Base-by-base conservation (phyloP, 2,113 vertebrate genomes). In the Sebastes fasciatus region DNA sequence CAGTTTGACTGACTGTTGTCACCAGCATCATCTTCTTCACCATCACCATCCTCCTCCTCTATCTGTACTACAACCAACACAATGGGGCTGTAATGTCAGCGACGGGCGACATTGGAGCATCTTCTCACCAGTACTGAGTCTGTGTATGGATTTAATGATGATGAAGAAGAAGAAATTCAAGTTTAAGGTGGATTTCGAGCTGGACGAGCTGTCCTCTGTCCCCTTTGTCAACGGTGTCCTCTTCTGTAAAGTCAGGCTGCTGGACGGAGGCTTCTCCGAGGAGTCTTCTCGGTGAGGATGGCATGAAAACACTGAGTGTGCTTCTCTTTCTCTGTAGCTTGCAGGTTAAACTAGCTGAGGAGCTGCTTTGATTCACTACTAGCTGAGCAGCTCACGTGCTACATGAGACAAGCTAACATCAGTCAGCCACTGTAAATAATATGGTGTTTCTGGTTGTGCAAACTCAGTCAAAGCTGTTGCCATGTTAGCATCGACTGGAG, bases 111-210 rank as follows among this genome's bases (percentile, higher is more conserved):
- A 42, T 11, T 16, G 0, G 66, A 86, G 74, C 86, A 71, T 78
- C 81, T 34, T 46, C 23, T 66, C 60, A 2, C 5, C 5, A 54
- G 14, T 40, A 34, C 65, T 54, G 82, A 86, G 58, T 5, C 82
- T 16, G 82, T 95, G 86, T 82, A 96, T 96, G 96, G 95, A 97
- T 83, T 94, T 97, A 96, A 96, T 92, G 95, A 97, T 99, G 97
- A 98, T 98, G 97, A 99, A 96, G 68, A 99, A 98, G 87, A 99
- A 99, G 97, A 99, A 98, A 94, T 99, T 99, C 71, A 99, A 98
- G 93, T 99, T 99, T 83, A 96, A 96, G 93, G 98, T 99, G 93
- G 97, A 98, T 89, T 97, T 99, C 77, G 97, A 97, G 87, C 95
- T 99, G 92, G 97, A 98, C 70, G 97, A 99, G 92, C 97, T 99